Evolutionary conservation across 2,888 invertebrate genomes (phyloP).

Genomic region (Adelognathus sp.): DNA sequence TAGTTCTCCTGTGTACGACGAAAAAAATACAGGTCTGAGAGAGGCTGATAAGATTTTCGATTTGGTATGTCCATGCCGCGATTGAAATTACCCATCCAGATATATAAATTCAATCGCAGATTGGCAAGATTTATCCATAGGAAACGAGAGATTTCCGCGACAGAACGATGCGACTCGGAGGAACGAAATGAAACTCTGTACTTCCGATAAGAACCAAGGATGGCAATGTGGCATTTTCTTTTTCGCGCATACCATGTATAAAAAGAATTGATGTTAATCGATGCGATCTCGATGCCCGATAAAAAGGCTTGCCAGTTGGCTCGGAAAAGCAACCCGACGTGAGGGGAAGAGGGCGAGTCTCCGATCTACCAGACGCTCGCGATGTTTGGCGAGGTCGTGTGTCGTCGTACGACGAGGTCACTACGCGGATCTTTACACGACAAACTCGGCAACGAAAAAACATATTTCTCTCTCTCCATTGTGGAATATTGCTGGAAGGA

Average conservation of each 20-base stretch:
- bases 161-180: background rate
- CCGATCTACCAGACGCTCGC: constrained; percentile 14
- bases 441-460: too few species aligned
- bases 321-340: constrained; percentile 34
- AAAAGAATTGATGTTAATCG: constrained; percentile 45
- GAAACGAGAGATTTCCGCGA: background rate
- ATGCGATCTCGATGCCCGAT: constrained; percentile 55
- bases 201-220: background rate
- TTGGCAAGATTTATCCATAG: background rate
- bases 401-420: background rate
- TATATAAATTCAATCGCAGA: background rate
- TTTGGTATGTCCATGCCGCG: constrained; percentile 16
- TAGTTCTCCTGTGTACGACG: background rate
- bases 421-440: background rate
- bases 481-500: constrained; percentile 37
- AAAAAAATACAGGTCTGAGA: background rate
- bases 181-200: background rate
- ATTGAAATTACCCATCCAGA: too few species aligned
- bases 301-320: constrained; percentile 63
- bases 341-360: background rate
- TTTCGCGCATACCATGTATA: background rate
- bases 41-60: background rate
- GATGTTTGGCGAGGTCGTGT: constrained; percentile 58
- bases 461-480: constrained; percentile 5
- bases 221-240: background rate